phyloP scores from a whole-genome alignment of 2,797 vertebrate species.

The Danio albolineatus region DNA sequence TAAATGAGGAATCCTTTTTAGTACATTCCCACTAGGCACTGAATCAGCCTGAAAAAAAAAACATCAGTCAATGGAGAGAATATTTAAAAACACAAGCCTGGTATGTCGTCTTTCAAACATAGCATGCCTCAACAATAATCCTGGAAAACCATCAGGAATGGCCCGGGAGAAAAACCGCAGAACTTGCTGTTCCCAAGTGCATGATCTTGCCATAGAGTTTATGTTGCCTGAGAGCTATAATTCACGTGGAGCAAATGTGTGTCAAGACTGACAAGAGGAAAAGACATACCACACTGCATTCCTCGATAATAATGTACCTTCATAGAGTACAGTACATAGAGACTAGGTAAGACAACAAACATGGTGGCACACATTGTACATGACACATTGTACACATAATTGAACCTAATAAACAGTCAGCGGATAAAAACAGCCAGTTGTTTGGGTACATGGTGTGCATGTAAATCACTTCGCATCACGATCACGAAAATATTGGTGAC shows the following conservation, averaged over 20 bases:
- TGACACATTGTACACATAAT: neutral
- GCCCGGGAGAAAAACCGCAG: conserved; percentile 34
- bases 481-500: neutral
- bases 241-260: conserved; percentile 29
- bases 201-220: conserved; percentile 32
- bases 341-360: neutral
- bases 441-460: neutral
- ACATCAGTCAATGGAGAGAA: neutral
- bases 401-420: neutral
- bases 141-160: conserved; percentile 37
- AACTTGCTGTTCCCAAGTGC: conserved; percentile 33
- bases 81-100: conserved; percentile 11
- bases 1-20: neutral
- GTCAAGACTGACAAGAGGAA: conserved; percentile 41
- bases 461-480: neutral
- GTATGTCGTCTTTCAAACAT: conserved; percentile 7
- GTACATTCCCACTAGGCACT: neutral
- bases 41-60: neutral
- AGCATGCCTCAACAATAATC: conserved; percentile 41
- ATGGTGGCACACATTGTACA: conserved; percentile 12
- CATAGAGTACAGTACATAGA: conserved; percentile 23
- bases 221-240: conserved; percentile 45
- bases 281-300: conserved; percentile 50
- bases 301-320: conserved; percentile 32
- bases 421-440: conserved; percentile 2